Evolutionary conservation across 2,888 invertebrate genomes (phyloP).

Genomic region (Molorchus minor): DNA sequence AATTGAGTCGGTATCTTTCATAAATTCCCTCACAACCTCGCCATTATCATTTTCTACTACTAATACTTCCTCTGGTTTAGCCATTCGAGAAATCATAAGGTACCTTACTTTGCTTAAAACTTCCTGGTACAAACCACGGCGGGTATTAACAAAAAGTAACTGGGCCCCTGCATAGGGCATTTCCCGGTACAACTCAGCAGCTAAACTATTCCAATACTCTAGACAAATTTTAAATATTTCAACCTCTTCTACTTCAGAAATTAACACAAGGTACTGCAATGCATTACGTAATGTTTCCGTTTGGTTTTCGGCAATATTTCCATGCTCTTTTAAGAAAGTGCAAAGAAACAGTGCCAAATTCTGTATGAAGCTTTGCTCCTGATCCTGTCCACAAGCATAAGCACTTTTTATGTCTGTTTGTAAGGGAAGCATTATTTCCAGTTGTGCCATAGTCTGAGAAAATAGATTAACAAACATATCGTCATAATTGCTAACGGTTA

Average conservation of each 20-base stretch:
- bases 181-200: constrained; percentile 87
- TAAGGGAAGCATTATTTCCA: constrained; percentile 91
- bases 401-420: constrained; percentile 93
- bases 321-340: constrained; percentile 96
- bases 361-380: constrained; percentile 99
- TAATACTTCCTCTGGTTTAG: constrained; percentile 98
- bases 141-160: constrained; percentile 57
- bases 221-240: constrained; percentile 99
- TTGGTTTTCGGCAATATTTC: constrained; percentile 83
- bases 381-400: constrained; percentile 92
- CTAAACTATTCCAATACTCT: constrained; percentile 97
- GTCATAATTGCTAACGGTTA: constrained; percentile 89
- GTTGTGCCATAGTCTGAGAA: constrained; percentile 89
- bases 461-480: constrained; percentile 92
- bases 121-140: constrained; percentile 74
- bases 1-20: constrained; percentile 99
- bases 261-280: constrained; percentile 85
- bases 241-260: constrained; percentile 98
- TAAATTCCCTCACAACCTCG: constrained; percentile 98
- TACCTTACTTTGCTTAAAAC: constrained; percentile 89
- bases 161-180: constrained; percentile 52
- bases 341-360: constrained; percentile 97
- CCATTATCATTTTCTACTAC: constrained; percentile 99
- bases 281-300: constrained; percentile 81
- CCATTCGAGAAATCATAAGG: constrained; percentile 99